Base-by-base conservation (phyloP, 1,140 invertebrate species). In the Tetramorium alpestre region DNA sequence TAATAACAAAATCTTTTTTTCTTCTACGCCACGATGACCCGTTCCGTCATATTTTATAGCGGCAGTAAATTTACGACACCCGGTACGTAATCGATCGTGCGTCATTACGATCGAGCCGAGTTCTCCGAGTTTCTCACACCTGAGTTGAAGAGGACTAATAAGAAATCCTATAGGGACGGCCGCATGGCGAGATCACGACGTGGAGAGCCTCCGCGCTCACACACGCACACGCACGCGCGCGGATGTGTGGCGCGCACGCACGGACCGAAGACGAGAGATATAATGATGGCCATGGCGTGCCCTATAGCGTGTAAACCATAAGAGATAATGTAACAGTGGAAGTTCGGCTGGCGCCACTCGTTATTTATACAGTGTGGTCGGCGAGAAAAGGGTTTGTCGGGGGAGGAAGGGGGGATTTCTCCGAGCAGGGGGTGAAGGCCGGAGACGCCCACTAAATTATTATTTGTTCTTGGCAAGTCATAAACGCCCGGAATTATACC, bases 361-460 rank as follows among this genome's bases (percentile, higher is more conserved):
- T 93, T 93, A 93, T 93, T 93, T 93, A 93, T 93, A 92, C 89
- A 91, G 87, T 73, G 87, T 86, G 84, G 65, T 73, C 85, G 49
- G 86, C 80, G 80, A 85, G 54, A 78, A 85, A 67, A 51, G 76
- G 47, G 84, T 62, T 22, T 54, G 67, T 54, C 67, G 75, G 73
- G 75, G 13, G 81, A 78, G 2, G 38, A 2, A n/a, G 8, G 5
- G 38, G 77, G 70, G 70, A 81, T 69, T 28, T 89, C 82, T 93
- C 80, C 86, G 84, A 81, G 54, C 54, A 56, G 84, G 80, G 86
- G 90, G 81, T 87, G 87, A 90, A 87, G 89, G 75, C 73, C 87
- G 89, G 80, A 91, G 90, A 93, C 93, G 93, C 94, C 94, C 93
- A 94, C 93, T 94, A 94, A 94, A 94, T 94, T 94, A 94, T 94